Evolutionary conservation across 2,888 invertebrate genomes (phyloP).

Genomic region (Zygogramma bicolorata): DNA sequence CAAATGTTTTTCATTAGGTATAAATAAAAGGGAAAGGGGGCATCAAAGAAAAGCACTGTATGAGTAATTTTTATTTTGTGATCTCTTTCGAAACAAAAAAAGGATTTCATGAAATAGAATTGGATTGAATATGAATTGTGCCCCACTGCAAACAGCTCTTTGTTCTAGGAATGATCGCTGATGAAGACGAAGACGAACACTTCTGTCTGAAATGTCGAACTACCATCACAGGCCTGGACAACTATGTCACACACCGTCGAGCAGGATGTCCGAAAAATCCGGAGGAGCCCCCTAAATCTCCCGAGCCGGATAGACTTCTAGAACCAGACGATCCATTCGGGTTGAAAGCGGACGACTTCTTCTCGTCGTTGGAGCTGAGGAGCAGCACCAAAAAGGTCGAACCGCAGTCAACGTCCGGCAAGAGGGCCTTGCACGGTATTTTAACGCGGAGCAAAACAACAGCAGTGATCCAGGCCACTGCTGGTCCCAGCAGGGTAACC

Average conservation of each 20-base stretch:
- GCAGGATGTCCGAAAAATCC: slow-evolving; percentile 72
- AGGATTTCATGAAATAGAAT: no score
- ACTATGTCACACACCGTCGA: slow-evolving; percentile 88
- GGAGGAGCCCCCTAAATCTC: slow-evolving; percentile 57
- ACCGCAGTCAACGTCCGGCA: slow-evolving; percentile 65
- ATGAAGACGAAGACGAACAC: slow-evolving; percentile 86
- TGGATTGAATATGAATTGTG: no score
- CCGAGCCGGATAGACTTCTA: slow-evolving; percentile 58
- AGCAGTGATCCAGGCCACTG: slow-evolving; percentile 54
- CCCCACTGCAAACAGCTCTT: neutral
- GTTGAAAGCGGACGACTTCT: slow-evolving; percentile 87
- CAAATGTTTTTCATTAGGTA: no score
- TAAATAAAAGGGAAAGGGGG: no score
- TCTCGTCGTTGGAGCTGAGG: slow-evolving; percentile 84
- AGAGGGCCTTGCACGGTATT: slow-evolving; percentile 61
- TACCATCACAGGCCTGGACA: slow-evolving; percentile 86
- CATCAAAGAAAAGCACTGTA: no score
- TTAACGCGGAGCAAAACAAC: slow-evolving; percentile 67
- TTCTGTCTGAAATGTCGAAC: slow-evolving; percentile 88
- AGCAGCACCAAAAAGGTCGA: slow-evolving; percentile 75
- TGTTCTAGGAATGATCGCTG: slow-evolving; percentile 69
- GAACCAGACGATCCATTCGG: slow-evolving; percentile 70
- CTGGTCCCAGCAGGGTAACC: slow-evolving; percentile 35
- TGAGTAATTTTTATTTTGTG: no score
- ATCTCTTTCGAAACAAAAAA: no score